phyloP scores from a whole-genome alignment of 1,140 invertebrate genomes.

The Drosophila hydei region DNA sequence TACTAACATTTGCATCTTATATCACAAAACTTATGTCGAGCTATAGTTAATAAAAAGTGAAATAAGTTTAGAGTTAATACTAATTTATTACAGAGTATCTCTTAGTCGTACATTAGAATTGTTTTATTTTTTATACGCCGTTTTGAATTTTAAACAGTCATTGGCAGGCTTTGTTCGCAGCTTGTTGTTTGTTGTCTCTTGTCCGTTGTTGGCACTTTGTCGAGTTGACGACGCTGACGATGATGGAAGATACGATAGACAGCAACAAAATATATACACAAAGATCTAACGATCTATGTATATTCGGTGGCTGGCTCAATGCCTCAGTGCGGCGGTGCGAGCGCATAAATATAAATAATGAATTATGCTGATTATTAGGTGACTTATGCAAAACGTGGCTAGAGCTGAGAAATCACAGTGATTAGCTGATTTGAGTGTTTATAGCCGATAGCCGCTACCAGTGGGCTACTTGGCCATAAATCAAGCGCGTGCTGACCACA shows the following conservation, averaged over 20 bases:
- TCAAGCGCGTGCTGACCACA: constrained; percentile 46
- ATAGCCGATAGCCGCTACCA: constrained; percentile 39
- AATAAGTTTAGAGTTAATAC: no score
- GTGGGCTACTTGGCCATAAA: constrained; percentile 51
- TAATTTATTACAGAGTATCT: constrained; percentile 5
- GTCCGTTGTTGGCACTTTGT: constrained; percentile 65
- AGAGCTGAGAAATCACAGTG: constrained; percentile 66
- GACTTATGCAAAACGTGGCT: constrained; percentile 67
- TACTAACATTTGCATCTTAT: no score
- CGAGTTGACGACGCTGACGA: constrained; percentile 57
- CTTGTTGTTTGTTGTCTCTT: constrained; percentile 51
- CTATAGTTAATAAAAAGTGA: no score
- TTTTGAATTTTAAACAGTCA: constrained; percentile 80
- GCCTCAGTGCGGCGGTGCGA: background rate
- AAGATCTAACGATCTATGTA: constrained; percentile 66
- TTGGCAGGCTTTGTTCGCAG: constrained; percentile 63
- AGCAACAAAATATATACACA: constrained; percentile 20
- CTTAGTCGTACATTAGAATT: background rate
- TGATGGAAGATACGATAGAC: constrained; percentile 42
- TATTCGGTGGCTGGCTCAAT: constrained; percentile 1
- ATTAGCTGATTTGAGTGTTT: constrained; percentile 67
- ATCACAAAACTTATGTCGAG: no score
- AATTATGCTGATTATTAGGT: constrained; percentile 79
- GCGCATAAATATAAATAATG: constrained; percentile 68
- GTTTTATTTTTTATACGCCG: constrained; percentile 1